Evolutionary conservation across 2,797 vertebrate species (phyloP), one percentile per base, ranked within the genome.

Genomic region (Tachyglossus aculeatus): DNA sequence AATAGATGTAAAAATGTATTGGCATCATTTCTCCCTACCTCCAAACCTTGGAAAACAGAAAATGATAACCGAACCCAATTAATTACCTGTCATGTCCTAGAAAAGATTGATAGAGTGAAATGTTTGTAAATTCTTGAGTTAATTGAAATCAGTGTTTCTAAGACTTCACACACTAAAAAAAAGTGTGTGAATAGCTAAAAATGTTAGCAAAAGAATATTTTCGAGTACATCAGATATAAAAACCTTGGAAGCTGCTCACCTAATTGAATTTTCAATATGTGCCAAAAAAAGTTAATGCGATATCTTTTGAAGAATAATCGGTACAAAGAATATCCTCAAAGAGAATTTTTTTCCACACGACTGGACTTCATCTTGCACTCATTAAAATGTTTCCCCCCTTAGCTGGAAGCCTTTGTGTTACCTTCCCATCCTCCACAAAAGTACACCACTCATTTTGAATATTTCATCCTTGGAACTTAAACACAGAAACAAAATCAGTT

Each of bases 251-350:
- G 86, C 66, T 82, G 87, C 88, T 92, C 13, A 51, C 89, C 78
- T 90, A 89, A 90, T 91, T 91, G 88, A 91, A 92, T 91, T 87
- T 79, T 88, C 89, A 87, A 86, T 78, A 85, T 86, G 83, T 88
- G 88, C 88, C 87, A 90, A 88, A 91, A 86, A 78, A 9, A 58
- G n/a, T 86, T 88, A 88, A 89, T 37, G 18, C 83, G 77, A 85
- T 89, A 88, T 80, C 89, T 92, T n/a, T 93, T 93, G 91, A 94
- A 91, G 88, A 86, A 69, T 88, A 90, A 91, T 91, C 88, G 81
- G 83, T 88, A 90, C 87, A 88, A 91, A 90, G 87, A 90, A 81
- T 82, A 87, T 87, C 81, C 81, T 92, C 86, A 92, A 90, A 93
- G 86, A 88, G 81, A 88, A 89, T 68, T 79, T 81, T 81, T 83